Base-by-base conservation (phyloP, 2,888 invertebrate species). In the Philaethria dido region DNA sequence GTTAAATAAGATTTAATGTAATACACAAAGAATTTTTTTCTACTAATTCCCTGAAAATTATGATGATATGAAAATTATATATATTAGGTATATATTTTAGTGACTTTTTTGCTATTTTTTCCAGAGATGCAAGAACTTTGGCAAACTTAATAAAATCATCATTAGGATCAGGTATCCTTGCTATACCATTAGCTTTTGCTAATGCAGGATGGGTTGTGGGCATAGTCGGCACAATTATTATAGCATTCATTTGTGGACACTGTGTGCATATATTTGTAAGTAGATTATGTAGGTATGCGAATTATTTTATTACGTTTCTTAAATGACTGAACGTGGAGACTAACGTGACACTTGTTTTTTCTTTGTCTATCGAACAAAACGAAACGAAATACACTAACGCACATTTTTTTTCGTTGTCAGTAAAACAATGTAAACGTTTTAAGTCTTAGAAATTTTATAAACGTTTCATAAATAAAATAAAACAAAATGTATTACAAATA, bases 141-240 rank as follows among this genome's bases (percentile, higher is more conserved):
- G 92, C 90, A 9, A 93, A 93, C 75, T 77, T 93, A 2, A 70
- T 93, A 13, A 93, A 93, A 71, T 82, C 93, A 0, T 93, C 93
- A 0, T 88, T 96, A 44, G 96, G 97, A 1, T 96, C 96, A 0
- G 96, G 96, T 2, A 93, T 96, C 48, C 87, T 96, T 55, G 96
- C 96, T 4, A 94, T 96, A 87, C 96, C 96, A 0, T 82, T 94
- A 67, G 96, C 96, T 3, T 94, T 96, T 77, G 93, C 94, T 54
- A 94, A 96, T 81, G 93, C 95, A 14, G 96, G 96, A 25, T 90
- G 96, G 76, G 91, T 93, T 71, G 92, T 95, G 13, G 95, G 96
- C 4, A 84, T 94, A 9, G 80, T 94, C 13, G 94, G 95, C 0
- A 92, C 93, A 2, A 60, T 89, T 14, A 72, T 92, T 55, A 87